These are phyloP conservation scores for Chiloscyllium punctatum DNA, from an alignment of 2,797 vertebrate species.

Conservation along the genomic window DNA sequence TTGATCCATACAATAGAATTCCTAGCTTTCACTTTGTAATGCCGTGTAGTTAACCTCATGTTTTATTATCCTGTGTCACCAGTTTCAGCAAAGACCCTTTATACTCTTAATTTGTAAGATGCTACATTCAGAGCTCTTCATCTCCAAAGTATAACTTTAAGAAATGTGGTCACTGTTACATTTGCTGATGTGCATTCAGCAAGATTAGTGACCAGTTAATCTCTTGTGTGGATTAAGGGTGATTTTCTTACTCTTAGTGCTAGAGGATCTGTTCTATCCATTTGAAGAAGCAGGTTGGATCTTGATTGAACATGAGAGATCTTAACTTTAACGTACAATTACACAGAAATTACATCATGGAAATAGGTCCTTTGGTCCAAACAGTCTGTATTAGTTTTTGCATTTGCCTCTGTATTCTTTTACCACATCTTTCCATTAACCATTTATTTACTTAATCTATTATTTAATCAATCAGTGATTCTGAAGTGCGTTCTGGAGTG, in stretches of 20 bases:
- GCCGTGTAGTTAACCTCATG: not conserved
- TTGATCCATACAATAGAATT: not conserved
- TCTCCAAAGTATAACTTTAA: not conserved
- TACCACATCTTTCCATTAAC: no score
- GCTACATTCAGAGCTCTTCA: not conserved
- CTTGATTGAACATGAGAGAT: not conserved
- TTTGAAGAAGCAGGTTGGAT: no score
- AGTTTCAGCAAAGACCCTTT: not conserved
- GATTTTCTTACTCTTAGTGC: not conserved
- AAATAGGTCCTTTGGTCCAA: no score
- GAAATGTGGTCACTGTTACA: not conserved
- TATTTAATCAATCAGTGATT: no score
- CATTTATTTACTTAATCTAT: no score
- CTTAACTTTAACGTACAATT: no score
- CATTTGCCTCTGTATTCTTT: no score
- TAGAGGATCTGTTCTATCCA: no score
- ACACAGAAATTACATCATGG: no score
- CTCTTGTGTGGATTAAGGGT: no score
- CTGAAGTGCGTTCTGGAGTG: no score
- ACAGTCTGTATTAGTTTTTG: no score
- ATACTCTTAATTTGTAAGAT: not conserved
- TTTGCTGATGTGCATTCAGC: not conserved
- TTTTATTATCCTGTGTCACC: not conserved
- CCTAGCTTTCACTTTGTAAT: not conserved
- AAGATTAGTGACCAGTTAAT: not conserved